Conservation (phyloP, 2,797 vertebrate species). For the Chloroceryle amazona region DNA sequence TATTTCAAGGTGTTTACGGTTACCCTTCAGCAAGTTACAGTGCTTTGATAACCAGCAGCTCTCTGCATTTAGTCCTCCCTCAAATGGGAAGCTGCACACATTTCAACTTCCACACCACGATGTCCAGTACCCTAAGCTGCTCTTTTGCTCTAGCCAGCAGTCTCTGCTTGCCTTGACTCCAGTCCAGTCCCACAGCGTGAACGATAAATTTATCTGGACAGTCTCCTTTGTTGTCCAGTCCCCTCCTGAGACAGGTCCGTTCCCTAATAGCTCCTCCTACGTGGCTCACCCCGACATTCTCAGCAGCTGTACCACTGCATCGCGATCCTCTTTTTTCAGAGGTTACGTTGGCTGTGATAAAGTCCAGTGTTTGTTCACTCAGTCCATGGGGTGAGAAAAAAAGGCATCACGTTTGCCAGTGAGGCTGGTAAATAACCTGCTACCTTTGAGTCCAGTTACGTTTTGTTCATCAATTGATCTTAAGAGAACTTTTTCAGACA, state of each 20-base stretch:
- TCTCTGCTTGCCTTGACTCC: neutral
- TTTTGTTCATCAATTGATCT: neutral
- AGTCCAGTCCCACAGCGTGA: neutral
- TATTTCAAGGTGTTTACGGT: neutral
- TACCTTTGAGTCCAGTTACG: neutral
- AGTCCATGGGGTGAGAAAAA: neutral
- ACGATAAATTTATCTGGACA: neutral
- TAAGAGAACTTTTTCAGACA: neutral
- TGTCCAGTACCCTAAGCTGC: neutral
- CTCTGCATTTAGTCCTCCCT: neutral
- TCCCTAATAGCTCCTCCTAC: neutral
- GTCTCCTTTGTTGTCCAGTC: fast-evolving
- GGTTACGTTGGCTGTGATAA: neutral
- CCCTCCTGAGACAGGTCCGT: neutral
- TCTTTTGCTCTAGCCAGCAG: neutral
- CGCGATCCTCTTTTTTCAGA: neutral
- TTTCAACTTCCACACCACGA: neutral
- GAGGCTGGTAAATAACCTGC: neutral
- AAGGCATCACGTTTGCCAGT: neutral
- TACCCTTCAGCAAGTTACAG: neutral
- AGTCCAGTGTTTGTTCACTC: neutral
- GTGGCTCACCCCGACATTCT: neutral
- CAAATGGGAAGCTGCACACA: neutral
- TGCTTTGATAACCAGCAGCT: neutral
- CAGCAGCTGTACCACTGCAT: neutral